Percentiles rank a stretch among this genome's conserved stretches.
These are phyloP conservation scores for Formica aserva DNA, from an alignment of 2,888 invertebrate species.

Conservation along the genomic window DNA sequence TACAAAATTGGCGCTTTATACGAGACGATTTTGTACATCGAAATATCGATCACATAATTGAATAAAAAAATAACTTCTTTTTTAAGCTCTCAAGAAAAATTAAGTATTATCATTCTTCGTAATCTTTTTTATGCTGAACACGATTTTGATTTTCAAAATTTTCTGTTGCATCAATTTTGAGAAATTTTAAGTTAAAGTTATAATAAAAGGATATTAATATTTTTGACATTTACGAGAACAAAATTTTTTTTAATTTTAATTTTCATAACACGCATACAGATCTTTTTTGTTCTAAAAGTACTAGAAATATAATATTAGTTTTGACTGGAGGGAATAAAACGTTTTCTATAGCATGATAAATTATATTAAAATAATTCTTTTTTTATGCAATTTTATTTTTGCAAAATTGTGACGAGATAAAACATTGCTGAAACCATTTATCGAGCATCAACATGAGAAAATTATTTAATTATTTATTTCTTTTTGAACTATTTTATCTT, in stretches of 20 bases:
- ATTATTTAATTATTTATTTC: not conserved
- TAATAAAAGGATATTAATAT: not conserved
- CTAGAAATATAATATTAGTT: not conserved
- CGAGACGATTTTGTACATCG: not conserved
- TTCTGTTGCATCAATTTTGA: not conserved
- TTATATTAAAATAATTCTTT: not conserved
- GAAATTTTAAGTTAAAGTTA: not conserved
- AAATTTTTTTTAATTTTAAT: not conserved
- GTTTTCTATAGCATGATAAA: not conserved
- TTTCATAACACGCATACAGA: not conserved
- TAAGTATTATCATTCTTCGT: not conserved
- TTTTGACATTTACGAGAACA: not conserved
- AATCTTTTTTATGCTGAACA: not conserved
- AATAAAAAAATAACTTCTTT: not conserved
- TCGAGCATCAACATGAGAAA: not conserved
- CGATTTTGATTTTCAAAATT: not conserved
- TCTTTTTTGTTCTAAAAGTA: not conserved
- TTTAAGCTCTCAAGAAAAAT: not conserved
- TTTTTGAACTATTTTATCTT: not conserved
- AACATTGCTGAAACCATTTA: not conserved
- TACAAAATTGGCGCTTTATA: not conserved
- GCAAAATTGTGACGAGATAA: not conserved
- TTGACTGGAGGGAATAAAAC: not conserved
- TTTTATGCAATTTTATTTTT: not conserved
- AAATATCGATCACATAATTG: not conserved